Evolutionary conservation across 64 coral and sea anemone species (phyloP).

Genomic region (Montipora efflorescens): DNA sequence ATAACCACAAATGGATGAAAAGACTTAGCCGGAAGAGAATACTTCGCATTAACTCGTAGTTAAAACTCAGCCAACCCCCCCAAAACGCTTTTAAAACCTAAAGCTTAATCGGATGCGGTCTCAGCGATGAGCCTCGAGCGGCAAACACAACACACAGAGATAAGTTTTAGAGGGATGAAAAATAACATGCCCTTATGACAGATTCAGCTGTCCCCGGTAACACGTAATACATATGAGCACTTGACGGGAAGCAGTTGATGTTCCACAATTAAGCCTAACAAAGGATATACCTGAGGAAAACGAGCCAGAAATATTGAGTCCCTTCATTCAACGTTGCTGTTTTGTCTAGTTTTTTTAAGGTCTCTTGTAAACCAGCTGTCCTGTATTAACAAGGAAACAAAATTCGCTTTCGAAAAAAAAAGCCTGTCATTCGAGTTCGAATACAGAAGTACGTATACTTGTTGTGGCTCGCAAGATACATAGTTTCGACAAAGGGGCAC

Average conservation of each 20-base stretch:
- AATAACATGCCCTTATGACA: background rate
- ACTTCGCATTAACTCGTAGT: no score
- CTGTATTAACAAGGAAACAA: background rate
- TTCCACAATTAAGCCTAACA: constrained; percentile 31
- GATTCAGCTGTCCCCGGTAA: background rate
- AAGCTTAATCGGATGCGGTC: background rate
- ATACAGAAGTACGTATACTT: background rate
- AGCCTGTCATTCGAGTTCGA: background rate
- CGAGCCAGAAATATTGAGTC: background rate
- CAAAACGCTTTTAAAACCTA: background rate
- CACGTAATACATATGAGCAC: background rate
- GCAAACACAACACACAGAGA: background rate
- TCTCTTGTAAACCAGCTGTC: background rate
- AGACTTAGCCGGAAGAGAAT: no score
- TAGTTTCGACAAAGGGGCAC: background rate
- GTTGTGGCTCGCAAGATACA: background rate
- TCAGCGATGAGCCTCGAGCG: background rate
- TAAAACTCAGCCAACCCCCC: no score
- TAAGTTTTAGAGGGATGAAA: background rate
- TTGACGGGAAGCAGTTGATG: background rate
- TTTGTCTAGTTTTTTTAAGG: constrained; percentile 10
- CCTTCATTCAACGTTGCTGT: constrained; percentile 12
- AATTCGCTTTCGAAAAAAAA: no score
- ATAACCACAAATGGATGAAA: no score
- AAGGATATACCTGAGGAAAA: constrained; percentile 11